A percentile compares a stretch with the other conserved stretches of the same genome.
phyloP scores from a whole-genome alignment of 2,113 vertebrate species.

The Labrus mixtus region DNA sequence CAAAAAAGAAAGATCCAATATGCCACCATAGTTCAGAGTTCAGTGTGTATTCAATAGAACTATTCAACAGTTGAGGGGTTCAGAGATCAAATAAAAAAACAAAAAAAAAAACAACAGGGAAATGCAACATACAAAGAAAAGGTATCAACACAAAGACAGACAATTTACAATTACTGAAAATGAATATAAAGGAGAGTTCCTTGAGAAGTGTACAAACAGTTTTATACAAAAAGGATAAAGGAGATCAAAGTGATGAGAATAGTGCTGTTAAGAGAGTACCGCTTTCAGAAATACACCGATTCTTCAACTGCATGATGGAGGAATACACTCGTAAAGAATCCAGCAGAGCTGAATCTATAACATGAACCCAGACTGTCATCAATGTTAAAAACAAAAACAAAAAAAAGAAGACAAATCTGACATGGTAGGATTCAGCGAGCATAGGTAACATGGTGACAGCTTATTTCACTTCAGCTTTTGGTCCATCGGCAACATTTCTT shows the following conservation, averaged over 20 bases:
- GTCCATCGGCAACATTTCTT: slow-evolving; percentile 64
- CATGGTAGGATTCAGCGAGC: slow-evolving; percentile 46
- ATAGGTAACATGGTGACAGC: slow-evolving; percentile 67
- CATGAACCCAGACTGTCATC: slow-evolving; percentile 60
- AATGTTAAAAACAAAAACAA: background rate
- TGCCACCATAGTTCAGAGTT: slow-evolving; percentile 53
- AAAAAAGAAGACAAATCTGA: slow-evolving; percentile 15
- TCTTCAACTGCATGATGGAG: slow-evolving; percentile 37
- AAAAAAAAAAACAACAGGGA: slow-evolving; percentile 22
- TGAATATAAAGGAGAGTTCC: slow-evolving; percentile 63
- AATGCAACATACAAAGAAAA: slow-evolving; percentile 52
- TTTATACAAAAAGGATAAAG: slow-evolving; percentile 74
- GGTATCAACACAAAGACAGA: slow-evolving; percentile 52
- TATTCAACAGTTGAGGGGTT: slow-evolving; percentile 46
- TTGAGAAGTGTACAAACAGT: slow-evolving; percentile 70
- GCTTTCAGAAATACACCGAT: slow-evolving; percentile 48
- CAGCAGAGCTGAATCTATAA: slow-evolving; percentile 73
- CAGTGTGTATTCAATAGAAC: slow-evolving; percentile 55
- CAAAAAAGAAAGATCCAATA: slow-evolving; percentile 29
- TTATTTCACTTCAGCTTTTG: slow-evolving; percentile 73
- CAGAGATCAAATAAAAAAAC: slow-evolving; percentile 35
- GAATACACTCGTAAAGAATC: slow-evolving; percentile 78
- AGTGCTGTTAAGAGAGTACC: slow-evolving; percentile 67
- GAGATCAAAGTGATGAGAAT: slow-evolving; percentile 67
- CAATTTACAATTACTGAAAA: slow-evolving; percentile 61